A percentile compares a stretch with the other conserved stretches of the same genome.
Conservation (phyloP, 1,140 invertebrate species). For the Zophobas atratus region DNA sequence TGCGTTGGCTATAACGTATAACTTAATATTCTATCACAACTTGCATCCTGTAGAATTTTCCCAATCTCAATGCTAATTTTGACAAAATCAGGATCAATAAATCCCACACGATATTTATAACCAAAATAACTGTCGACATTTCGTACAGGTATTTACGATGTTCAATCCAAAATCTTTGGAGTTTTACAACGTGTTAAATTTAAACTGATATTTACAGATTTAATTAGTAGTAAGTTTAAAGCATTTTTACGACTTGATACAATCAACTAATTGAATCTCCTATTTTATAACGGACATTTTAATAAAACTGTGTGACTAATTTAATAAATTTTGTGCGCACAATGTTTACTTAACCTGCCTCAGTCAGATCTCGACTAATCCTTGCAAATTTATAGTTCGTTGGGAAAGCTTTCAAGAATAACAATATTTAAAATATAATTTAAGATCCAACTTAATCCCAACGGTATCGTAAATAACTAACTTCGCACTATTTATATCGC, state of each 20-base stretch:
- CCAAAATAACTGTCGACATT: neutral
- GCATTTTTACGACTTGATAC: neutral
- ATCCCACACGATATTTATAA: neutral
- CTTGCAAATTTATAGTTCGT: constrained; percentile 30
- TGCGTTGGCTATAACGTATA: neutral
- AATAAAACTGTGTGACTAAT: neutral
- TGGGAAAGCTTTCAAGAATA: constrained; percentile 26
- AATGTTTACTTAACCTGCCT: constrained; percentile 18
- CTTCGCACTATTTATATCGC: neutral
- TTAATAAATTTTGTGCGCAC: constrained; percentile 10
- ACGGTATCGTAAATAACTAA: neutral
- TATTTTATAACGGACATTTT: neutral
- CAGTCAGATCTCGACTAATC: constrained; percentile 16
- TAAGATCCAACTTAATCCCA: constrained; percentile 15
- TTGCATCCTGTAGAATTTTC: too few relatives aligned
- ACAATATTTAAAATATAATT: constrained; percentile 1
- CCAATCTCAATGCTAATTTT: neutral
- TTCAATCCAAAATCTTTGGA: constrained; percentile 23
- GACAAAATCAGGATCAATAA: neutral
- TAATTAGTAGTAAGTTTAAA: constrained; percentile 1
- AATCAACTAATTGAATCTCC: neutral
- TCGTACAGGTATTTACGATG: neutral
- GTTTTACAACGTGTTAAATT: constrained; percentile 1
- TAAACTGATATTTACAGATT: neutral
- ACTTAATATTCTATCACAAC: neutral